These are phyloP conservation scores for Stenopsyche tienmushanensis DNA, from an alignment of 1,140 invertebrate species.

Conservation along the genomic window DNA sequence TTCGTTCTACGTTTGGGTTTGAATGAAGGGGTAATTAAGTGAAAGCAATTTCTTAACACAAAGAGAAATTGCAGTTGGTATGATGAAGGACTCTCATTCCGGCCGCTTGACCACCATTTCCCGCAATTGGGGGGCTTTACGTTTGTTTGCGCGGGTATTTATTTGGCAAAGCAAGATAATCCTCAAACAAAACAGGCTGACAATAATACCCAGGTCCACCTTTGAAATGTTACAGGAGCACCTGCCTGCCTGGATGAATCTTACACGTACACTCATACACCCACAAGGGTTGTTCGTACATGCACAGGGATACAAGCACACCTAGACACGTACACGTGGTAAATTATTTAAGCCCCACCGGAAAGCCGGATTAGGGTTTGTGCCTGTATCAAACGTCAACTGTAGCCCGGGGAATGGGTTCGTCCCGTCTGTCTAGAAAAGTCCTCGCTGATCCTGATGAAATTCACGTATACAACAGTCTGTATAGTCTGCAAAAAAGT, in stretches of 20 bases:
- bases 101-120: background rate
- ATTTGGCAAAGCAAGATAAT: background rate
- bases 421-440: background rate
- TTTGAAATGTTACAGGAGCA: background rate
- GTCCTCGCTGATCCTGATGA: too few species aligned
- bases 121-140: background rate
- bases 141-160: background rate
- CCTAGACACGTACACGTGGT: background rate
- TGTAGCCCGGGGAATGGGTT: slow-evolving; percentile 5
- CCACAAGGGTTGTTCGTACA: too few species aligned
- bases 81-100: too few species aligned
- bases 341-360: slow-evolving; percentile 8
- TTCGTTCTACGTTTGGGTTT: too few species aligned
- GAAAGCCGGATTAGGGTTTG: slow-evolving; percentile 5
- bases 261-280: background rate
- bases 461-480: too few species aligned
- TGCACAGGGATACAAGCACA: background rate
- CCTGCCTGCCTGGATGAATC: background rate
- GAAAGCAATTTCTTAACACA: too few species aligned
- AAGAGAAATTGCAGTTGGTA: too few species aligned
- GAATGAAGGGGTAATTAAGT: too few species aligned
- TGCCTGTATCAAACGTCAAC: slow-evolving; percentile 11
- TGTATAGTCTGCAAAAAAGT: too few species aligned
- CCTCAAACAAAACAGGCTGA: background rate
- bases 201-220: slow-evolving; percentile 7